Conservation (phyloP, 2,113 vertebrate genomes). For the Vulpes lagopus region DNA sequence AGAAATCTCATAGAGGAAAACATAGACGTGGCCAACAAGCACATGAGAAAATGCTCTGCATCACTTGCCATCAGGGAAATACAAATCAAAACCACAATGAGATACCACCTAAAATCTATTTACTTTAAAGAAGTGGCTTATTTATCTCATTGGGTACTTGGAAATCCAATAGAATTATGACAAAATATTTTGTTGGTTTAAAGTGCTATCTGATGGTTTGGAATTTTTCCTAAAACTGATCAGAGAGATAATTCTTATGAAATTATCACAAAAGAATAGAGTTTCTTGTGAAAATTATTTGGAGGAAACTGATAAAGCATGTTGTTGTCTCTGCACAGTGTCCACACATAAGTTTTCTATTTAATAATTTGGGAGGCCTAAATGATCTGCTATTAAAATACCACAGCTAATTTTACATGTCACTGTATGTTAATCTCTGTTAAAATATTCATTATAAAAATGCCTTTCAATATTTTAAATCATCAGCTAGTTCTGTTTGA, state of each 20-base stretch:
- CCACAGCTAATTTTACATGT: conserved; percentile 42
- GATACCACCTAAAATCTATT: not conserved
- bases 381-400: conserved; percentile 65
- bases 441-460: conserved; percentile 57
- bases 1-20: too few species aligned
- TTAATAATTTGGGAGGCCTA: conserved; percentile 73
- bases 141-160: not conserved
- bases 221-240: conserved; percentile 43
- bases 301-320: not conserved
- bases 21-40: too few species aligned
- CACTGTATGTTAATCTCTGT: conserved; percentile 52
- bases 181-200: not conserved
- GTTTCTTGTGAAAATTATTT: not conserved
- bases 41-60: too few species aligned
- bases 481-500: conserved; percentile 63
- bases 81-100: too few species aligned
- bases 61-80: too few species aligned
- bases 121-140: not conserved
- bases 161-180: not conserved
- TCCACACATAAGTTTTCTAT: not conserved
- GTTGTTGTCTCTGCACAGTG: not conserved
- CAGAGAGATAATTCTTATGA: not conserved
- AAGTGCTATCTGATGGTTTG: not conserved
- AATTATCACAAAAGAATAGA: not conserved
- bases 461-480: conserved; percentile 71